These are phyloP conservation scores for Cottoperca gobio DNA, from an alignment of 2,797 vertebrate species.

Conservation along the genomic window DNA sequence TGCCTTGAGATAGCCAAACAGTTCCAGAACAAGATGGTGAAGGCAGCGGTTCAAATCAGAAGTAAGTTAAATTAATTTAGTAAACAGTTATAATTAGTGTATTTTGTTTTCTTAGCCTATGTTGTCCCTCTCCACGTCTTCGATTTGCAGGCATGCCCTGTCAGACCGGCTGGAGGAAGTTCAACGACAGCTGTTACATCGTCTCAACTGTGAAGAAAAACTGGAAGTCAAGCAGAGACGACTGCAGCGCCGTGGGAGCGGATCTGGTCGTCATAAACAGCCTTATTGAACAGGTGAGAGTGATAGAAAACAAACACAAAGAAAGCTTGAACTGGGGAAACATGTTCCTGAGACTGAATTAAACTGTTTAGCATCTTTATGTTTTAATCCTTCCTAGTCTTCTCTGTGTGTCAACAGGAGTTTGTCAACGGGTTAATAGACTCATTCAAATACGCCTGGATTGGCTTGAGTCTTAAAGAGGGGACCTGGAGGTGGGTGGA, in stretches of 20 bases:
- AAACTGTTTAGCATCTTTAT: too few relatives aligned
- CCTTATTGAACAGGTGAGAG: slow-evolving; percentile 51
- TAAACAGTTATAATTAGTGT: background rate
- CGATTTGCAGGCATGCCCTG: slow-evolving; percentile 24
- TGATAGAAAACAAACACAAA: background rate
- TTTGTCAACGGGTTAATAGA: slow-evolving; percentile 33
- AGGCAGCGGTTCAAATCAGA: too few relatives aligned
- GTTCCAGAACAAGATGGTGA: too few relatives aligned
- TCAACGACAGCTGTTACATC: slow-evolving; percentile 51
- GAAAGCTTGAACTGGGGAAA: background rate
- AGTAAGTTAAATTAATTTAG: background rate
- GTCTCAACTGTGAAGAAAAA: slow-evolving; percentile 5
- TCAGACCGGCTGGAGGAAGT: slow-evolving; percentile 42
- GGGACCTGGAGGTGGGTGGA: slow-evolving; percentile 67
- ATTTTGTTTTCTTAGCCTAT: background rate
- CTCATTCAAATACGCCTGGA: slow-evolving; percentile 60
- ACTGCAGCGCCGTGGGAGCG: slow-evolving; percentile 28
- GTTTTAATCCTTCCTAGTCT: background rate
- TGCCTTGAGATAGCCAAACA: too few relatives aligned
- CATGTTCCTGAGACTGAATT: too few relatives aligned
- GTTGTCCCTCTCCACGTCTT: too few relatives aligned
- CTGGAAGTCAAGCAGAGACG: slow-evolving; percentile 38
- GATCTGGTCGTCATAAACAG: slow-evolving; percentile 52
- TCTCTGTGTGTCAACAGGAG: slow-evolving; percentile 17
- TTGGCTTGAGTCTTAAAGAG: slow-evolving; percentile 47